Base-by-base conservation (phyloP, 2,888 invertebrate species). In the Xestia ashworthii region DNA sequence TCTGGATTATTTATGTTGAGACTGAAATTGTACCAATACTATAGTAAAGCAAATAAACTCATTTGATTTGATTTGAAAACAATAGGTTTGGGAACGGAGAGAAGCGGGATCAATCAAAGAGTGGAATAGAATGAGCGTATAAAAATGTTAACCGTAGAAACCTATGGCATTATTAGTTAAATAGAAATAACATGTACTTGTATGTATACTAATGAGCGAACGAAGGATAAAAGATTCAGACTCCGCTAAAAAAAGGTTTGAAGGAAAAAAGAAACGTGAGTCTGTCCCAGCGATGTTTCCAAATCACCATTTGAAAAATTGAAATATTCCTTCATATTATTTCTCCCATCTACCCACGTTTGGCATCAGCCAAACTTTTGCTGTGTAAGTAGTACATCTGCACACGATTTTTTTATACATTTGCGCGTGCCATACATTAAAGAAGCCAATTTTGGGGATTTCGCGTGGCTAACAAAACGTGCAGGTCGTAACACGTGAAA, bases 371-470 rank as follows among this genome's bases (percentile, higher is more conserved):
- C 78, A 71, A 84, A 84, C 82, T 89, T 89, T 88, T 86, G 88
- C 88, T 74, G 78, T 87, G 84, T 87, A 83, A 85, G 88, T 86
- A 85, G 83, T 86, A 88, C 84, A 87, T 81, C 75, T 84, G 82
- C 76, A 81, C 78, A 82, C 80, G 85, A 78, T 90, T 92, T 91
- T 91, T 91, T 89, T 82, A 80, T 87, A 87, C 84, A 83, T 85
- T 83, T 83, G 88, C 83, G 78, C 92, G 92, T 92, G 92, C 89
- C 86, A 48, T 84, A 82, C 76, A 85, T 83, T 93, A 93, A 93
- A 92, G 92, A 93, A 92, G 91, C 84, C 90, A 93, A 93, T 93
- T 90, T 87, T 83, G 73, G 71, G 78, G 81, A 86, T 90, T 90
- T 85, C 86, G 89, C 89, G 82, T 74, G 86, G 85, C 87, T 88